Evolutionary conservation across 2,888 invertebrate species (phyloP).

Genomic region (Drosophila suboccidentalis): DNA sequence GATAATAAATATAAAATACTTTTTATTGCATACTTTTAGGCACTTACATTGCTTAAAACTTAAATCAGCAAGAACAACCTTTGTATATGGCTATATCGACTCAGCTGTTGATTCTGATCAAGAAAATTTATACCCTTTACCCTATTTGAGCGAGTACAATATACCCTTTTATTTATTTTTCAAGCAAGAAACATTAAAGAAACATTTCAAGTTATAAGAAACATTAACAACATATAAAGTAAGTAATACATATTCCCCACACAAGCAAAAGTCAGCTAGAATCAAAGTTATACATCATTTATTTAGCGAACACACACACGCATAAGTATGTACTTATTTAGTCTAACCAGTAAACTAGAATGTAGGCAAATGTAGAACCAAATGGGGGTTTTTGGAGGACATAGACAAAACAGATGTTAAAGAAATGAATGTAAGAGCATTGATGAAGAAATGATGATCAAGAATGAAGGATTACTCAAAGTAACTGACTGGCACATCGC

Average conservation of each 20-base stretch:
- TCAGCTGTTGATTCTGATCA: too few relatives aligned
- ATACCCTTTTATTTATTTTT: too few relatives aligned
- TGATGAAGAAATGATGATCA: background rate
- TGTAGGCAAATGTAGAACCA: background rate
- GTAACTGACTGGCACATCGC: constrained; percentile 47
- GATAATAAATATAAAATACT: too few relatives aligned
- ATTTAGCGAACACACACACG: constrained; percentile 4
- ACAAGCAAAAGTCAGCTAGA: background rate
- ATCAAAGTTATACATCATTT: background rate
- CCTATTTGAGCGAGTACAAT: too few relatives aligned
- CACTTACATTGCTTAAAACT: too few relatives aligned
- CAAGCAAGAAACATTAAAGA: too few relatives aligned
- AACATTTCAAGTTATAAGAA: too few relatives aligned
- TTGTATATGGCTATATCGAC: too few relatives aligned
- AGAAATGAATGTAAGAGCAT: constrained; percentile 5
- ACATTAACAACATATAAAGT: too few relatives aligned
- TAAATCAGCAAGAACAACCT: too few relatives aligned
- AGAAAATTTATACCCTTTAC: too few relatives aligned
- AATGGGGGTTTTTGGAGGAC: constrained; percentile 3
- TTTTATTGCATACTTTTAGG: too few relatives aligned
- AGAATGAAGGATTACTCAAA: constrained; percentile 19
- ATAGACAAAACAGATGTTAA: constrained; percentile 14
- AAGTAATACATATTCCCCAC: background rate
- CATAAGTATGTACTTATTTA: constrained; percentile 7
- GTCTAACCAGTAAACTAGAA: constrained; percentile 2